Conservation (phyloP, 2,113 vertebrate species). For the Pyxicephalus adspersus region DNA sequence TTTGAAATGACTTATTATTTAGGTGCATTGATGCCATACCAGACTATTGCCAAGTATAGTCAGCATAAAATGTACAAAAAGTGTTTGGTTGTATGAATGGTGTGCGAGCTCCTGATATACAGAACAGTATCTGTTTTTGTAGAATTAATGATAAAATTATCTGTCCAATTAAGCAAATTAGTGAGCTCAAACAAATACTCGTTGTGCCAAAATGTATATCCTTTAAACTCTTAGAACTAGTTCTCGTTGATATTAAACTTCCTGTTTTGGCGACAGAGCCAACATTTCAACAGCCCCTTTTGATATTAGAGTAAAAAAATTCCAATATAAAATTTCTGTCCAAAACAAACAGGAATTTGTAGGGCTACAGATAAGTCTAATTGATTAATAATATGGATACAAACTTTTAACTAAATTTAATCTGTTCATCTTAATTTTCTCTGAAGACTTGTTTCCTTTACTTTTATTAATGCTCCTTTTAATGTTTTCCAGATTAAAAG, state of each 20-base stretch:
- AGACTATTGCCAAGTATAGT: too few relatives aligned
- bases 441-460: conserved; percentile 15
- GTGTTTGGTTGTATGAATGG: too few relatives aligned
- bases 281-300: background rate
- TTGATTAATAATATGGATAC: background rate
- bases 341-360: conserved; percentile 4
- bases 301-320: background rate
- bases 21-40: too few relatives aligned
- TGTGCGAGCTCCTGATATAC: too few relatives aligned
- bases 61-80: too few relatives aligned
- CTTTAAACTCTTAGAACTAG: too few relatives aligned
- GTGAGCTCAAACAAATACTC: too few relatives aligned
- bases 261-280: background rate
- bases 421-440: background rate
- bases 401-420: conserved; percentile 15
- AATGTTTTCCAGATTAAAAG: conserved; percentile 7
- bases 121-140: too few relatives aligned
- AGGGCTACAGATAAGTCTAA: conserved; percentile 7
- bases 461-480: conserved; percentile 29
- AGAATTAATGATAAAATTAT: too few relatives aligned
- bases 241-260: background rate
- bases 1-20: too few relatives aligned
- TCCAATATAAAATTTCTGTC: background rate
- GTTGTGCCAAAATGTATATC: too few relatives aligned
- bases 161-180: too few relatives aligned